Base-by-base conservation (phyloP, 1,140 invertebrate species). In the Antheraea pernyi region DNA sequence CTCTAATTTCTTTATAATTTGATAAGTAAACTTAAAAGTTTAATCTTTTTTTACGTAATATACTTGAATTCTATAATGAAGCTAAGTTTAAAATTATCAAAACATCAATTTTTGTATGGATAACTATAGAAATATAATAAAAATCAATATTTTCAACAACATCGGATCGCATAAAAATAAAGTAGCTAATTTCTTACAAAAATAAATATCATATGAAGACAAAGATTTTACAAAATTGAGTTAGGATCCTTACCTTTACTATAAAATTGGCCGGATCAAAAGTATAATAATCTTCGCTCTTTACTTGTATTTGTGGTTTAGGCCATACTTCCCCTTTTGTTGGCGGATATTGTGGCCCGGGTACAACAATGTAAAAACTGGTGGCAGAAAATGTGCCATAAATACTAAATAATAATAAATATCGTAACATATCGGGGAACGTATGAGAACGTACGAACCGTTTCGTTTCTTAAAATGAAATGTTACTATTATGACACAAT, bases 301-400 rank as follows among this genome's bases (percentile, higher is more conserved):
- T 16, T 10, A 19, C 30, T 70, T 70, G 69, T 13, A 58, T 46
- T 60, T 65, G 53, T 13, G 69, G 69, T 60, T 48, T 70, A 46
- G 69, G 69, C 69, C 69, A 70, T 36, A 70, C 22, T 30, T 19
- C 58, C 11, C 69, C 69, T 65, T 70, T 70, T 8, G 69, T 65
- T 30, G 69, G 48, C 16, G 69, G 69, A 65, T 70, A 65, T 65
- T 60, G 36, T 8, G 69, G 69, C 10, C 69, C 69, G 11, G 69
- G 69, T 19, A 61, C 11, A 37, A 69, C 48, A 58, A 69, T 59
- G 42, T n/a, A 53, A 8, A 70, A 30, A 66, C 69, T 60, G 19
- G 22, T 10, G 53, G 42, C 53, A n/a, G 48, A 65, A 60, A 68
- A 67, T n/a, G 13, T 18, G 37, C 67, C 59, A 61, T 61, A 46